Percentiles rank a stretch among this genome's conserved stretches.
These are phyloP conservation scores for Proterorhinus semilunaris DNA, from an alignment of 2,113 vertebrate species.

Conservation along the genomic window DNA sequence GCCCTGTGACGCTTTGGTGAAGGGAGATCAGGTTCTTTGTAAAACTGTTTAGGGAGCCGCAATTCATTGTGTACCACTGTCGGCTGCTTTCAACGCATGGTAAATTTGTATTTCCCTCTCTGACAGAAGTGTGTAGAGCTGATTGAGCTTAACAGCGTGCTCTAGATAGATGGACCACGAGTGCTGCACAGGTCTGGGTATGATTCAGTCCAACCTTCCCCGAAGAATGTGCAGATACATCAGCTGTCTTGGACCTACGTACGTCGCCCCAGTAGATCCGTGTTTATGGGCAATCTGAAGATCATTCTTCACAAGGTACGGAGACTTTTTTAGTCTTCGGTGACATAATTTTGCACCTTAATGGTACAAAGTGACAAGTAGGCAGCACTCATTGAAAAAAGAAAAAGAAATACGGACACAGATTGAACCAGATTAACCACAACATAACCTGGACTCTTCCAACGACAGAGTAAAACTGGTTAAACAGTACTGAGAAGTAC, in stretches of 20 bases:
- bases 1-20: slow-evolving; percentile 25
- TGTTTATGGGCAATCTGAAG: slow-evolving; percentile 1
- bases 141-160: slow-evolving; percentile 56
- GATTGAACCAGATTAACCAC: too few relatives aligned
- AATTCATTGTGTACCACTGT: neutral
- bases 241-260: slow-evolving; percentile 39
- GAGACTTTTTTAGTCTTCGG: neutral
- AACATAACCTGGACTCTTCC: too few relatives aligned
- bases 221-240: slow-evolving; percentile 45
- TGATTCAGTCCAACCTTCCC: slow-evolving; percentile 52
- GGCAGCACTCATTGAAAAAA: too few relatives aligned
- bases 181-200: slow-evolving; percentile 45
- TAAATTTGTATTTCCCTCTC: slow-evolving; percentile 21
- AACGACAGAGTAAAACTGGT: too few relatives aligned
- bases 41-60: neutral
- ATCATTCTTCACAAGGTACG: neutral
- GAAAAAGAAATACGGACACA: too few relatives aligned
- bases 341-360: neutral
- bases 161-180: slow-evolving; percentile 62
- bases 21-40: slow-evolving; percentile 1
- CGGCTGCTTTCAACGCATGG: slow-evolving; percentile 20
- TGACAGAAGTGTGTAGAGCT: slow-evolving; percentile 37
- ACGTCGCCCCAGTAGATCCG: slow-evolving; percentile 21
- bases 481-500: too few relatives aligned
- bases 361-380: too few relatives aligned